phyloP scores from a whole-genome alignment of 1,140 invertebrate genomes.

The Drosophila saltans region DNA sequence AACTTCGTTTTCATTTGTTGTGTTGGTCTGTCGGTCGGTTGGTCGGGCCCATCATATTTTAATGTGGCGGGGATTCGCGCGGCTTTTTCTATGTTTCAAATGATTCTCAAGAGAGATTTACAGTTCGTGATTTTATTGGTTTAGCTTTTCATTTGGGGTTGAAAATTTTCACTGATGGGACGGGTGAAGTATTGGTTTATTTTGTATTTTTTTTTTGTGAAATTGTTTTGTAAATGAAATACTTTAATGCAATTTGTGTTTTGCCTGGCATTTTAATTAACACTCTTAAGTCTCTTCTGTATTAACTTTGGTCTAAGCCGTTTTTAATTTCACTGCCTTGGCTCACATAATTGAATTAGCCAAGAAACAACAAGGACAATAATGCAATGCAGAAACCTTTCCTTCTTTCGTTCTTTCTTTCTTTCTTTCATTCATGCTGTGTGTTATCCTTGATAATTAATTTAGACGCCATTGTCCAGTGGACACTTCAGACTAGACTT shows the following conservation, averaged over 20 bases:
- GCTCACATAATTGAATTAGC: conserved; percentile 77
- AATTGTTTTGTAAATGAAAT: conserved; percentile 35
- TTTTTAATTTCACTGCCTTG: conserved; percentile 69
- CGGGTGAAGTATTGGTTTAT: conserved; percentile 2
- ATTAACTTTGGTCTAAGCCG: conserved; percentile 75
- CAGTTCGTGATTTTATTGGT: conserved; percentile 73
- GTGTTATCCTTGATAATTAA: conserved; percentile 78
- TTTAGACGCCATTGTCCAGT: conserved; percentile 75
- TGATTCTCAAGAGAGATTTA: conserved; percentile 74
- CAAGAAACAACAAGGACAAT: conserved; percentile 28
- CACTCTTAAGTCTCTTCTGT: conserved; percentile 62
- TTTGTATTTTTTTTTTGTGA: conserved; percentile 1
- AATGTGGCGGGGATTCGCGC: conserved; percentile 69
- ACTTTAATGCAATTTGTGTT: conserved; percentile 51
- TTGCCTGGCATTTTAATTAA: conserved; percentile 73
- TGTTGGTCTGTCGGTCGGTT: conserved; percentile 40
- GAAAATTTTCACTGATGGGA: not conserved
- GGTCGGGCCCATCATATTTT: conserved; percentile 74
- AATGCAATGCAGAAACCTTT: conserved; percentile 43
- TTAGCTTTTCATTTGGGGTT: conserved; percentile 32
- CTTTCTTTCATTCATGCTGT: conserved; percentile 36
- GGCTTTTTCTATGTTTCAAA: conserved; percentile 76
- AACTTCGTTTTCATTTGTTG: conserved; percentile 76
- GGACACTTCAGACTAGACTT: conserved; percentile 23
- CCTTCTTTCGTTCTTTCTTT: not conserved